Percentiles rank a stretch among this genome's conserved stretches.
phyloP scores from a whole-genome alignment of 2,797 vertebrate genomes.

The Syndactyla subalaris region DNA sequence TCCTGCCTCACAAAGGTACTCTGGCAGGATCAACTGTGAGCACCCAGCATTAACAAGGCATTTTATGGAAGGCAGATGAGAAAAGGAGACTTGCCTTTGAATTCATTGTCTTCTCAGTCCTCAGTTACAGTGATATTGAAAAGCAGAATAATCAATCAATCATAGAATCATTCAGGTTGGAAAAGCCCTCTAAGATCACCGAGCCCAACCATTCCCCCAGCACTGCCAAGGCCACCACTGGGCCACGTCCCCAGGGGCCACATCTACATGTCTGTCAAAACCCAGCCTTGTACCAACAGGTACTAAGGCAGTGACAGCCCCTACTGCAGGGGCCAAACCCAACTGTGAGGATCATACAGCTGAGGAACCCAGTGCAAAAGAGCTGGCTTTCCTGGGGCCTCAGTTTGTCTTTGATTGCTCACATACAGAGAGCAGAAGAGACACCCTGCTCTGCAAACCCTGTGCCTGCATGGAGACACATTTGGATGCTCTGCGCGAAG shows the following conservation, averaged over 20 bases:
- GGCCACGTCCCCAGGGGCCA: accelerated
- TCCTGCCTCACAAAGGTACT: background rate
- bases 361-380: accelerated
- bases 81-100: background rate
- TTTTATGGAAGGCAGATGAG: background rate
- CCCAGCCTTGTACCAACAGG: accelerated
- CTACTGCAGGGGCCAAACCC: background rate
- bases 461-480: accelerated
- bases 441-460: background rate
- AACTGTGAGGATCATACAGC: background rate
- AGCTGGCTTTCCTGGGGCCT: background rate
- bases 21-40: background rate
- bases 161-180: background rate
- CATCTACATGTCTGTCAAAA: accelerated
- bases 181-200: background rate
- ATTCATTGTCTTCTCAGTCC: background rate
- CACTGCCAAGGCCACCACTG: background rate
- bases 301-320: accelerated
- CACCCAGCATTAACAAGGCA: background rate
- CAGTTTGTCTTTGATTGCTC: accelerated
- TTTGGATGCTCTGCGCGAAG: accelerated
- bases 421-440: background rate
- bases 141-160: background rate
- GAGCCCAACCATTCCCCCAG: background rate
- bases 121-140: constrained; percentile 18